Evolutionary conservation across 2,113 vertebrate genomes (phyloP), one percentile per base, ranked within the genome.

Genomic region (Sander lucioperca): DNA sequence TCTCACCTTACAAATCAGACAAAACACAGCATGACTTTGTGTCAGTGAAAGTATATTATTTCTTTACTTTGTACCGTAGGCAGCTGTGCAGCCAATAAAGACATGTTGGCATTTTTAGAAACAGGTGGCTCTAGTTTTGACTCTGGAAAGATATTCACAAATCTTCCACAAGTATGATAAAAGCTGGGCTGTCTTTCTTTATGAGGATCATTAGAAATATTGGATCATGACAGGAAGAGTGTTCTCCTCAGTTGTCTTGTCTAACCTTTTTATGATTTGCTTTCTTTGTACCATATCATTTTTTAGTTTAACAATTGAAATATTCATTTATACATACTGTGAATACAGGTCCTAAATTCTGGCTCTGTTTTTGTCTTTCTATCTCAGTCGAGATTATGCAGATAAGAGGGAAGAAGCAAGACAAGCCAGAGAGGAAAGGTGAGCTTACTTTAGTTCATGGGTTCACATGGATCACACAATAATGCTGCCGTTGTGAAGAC

Each of bases 401-500:
- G 97, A 98, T 81, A 98, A 97, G 94, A 96, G 96, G 92, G 97
- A 99, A 90, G 97, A 97, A 68, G 95, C 95, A 51, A 96, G 96
- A 93, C 97, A 97, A 87, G 97, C 97, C 80, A 95, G 97, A 94
- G 97, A 97, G 94, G 97, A 99, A 88, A 98, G 98, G 98, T 99
- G 92, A 90, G 96, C 95, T 16, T 5, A n/a, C 67, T 80, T 50
- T 27, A 64, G 58, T 36, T 33, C 27, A 70, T 14, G 18, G 27
- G 18, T 67, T 74, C 47, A 51, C n/a, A 54, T 56, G 30, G 30
- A 75, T 72, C 59, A 30, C 61, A 9, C 27, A 50, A 5, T 66
- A 33, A 62, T 56, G 68, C 58, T 30, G 21, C 65, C n/a, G 10
- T 74, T 77, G 77, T 76, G 69, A 76, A 45, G 58, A n/a, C 53